These are phyloP conservation scores for Caranx ignobilis DNA, from an alignment of 2,113 vertebrate species.

Conservation along the genomic window DNA sequence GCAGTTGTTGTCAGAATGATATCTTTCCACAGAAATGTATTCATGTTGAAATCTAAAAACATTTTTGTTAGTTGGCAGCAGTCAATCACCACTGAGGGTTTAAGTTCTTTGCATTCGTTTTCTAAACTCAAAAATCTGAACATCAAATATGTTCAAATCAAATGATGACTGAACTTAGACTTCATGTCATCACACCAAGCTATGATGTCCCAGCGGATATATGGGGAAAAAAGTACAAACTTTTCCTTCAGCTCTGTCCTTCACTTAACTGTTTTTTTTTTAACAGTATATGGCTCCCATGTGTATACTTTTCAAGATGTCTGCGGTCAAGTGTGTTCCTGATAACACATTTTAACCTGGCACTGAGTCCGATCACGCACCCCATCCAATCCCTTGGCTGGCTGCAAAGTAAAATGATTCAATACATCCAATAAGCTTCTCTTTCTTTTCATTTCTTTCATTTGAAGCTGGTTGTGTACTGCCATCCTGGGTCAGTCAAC, in stretches of 20 bases:
- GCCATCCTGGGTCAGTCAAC: constrained; percentile 77
- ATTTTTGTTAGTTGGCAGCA: not conserved
- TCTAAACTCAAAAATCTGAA: not conserved
- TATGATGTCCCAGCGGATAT: not conserved
- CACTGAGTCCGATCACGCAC: constrained; percentile 71
- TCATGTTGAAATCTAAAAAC: not conserved
- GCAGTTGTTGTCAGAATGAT: not conserved
- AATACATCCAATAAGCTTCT: constrained; percentile 83
- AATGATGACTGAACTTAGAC: not conserved
- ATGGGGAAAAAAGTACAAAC: not conserved
- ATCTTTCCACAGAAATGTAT: not conserved
- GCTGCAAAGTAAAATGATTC: constrained; percentile 81
- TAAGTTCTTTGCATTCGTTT: not conserved
- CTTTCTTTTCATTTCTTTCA: constrained; percentile 82
- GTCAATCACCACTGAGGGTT: not conserved
- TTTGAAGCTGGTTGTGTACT: constrained; percentile 74
- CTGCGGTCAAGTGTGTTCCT: constrained; percentile 48
- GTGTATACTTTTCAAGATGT: constrained; percentile 44
- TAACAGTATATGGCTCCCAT: constrained; percentile 15
- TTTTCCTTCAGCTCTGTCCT: constrained; percentile 4
- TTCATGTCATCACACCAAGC: not conserved
- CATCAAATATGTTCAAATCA: not conserved
- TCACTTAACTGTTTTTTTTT: constrained; percentile 20
- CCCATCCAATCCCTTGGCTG: constrained; percentile 70
- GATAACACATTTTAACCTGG: constrained; percentile 62